Evolutionary conservation across 1,140 invertebrate genomes (phyloP).

Genomic region (Oncopodura yosiiana): DNA sequence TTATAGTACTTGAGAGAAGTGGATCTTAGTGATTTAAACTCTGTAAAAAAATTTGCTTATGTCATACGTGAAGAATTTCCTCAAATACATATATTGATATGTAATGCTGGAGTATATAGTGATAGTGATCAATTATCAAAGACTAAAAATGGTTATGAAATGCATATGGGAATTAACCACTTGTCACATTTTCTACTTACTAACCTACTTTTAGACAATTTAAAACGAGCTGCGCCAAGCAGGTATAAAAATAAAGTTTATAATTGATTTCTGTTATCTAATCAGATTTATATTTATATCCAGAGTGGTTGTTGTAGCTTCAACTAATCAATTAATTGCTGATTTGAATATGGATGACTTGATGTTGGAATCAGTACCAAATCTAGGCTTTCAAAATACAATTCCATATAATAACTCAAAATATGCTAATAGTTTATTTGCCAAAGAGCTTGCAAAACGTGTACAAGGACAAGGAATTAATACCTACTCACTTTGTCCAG

Average conservation of each 20-base stretch:
- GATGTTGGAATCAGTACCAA: conserved; percentile 35
- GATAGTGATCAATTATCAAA: conserved; percentile 43
- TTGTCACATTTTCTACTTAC: conserved; percentile 74
- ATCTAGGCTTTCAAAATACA: conserved; percentile 34
- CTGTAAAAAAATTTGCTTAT: conserved; percentile 58
- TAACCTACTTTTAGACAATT: conserved; percentile 57
- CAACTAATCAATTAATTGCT: conserved; percentile 13
- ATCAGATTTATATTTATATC: neutral
- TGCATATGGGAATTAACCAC: conserved; percentile 68
- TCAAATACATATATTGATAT: conserved; percentile 60
- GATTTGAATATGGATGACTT: conserved; percentile 41
- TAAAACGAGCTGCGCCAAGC: conserved; percentile 53
- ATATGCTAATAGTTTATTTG: conserved; percentile 39
- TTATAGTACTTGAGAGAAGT: conserved; percentile 45
- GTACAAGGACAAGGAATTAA: conserved; percentile 34
- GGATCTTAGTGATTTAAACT: conserved; percentile 60
- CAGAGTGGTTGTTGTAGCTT: neutral
- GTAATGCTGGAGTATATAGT: conserved; percentile 60
- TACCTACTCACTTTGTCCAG: conserved; percentile 31
- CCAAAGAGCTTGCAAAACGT: conserved; percentile 36
- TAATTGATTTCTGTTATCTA: too few relatives aligned
- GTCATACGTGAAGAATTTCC: conserved; percentile 49
- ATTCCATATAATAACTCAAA: conserved; percentile 44
- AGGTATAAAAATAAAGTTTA: conserved; percentile 40
- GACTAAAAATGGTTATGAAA: conserved; percentile 72